Base-by-base conservation (phyloP, 2,797 vertebrate genomes). In the Mastacembelus armatus region DNA sequence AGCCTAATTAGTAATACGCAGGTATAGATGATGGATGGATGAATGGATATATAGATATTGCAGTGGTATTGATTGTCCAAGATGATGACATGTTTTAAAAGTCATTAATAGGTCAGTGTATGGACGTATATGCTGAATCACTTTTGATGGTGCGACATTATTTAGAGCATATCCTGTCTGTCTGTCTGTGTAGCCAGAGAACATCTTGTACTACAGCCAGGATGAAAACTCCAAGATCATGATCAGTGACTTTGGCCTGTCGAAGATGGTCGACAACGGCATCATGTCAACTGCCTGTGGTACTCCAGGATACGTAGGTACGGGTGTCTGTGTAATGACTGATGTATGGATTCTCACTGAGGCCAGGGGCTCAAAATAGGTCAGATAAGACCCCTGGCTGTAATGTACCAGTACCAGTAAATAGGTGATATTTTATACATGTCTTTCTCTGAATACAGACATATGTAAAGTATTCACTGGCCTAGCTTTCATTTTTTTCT, bases 211-310 rank as follows among this genome's bases (percentile, higher is more conserved):
- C 89, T 95, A 95, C 77, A 97, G 95, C 48, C 86, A 93, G 0
- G 97, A 98, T 0, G 95, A 99, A 76, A 91, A 96, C 83, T 96
- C 98, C 45, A 99, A 98, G 81, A 97, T 99, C 87, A 99, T 99
- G 97, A 96, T 99, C 88, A 99, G 97, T 0, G 98, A 99, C 69
- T 99, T 99, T 0, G 98, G 98, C 22, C 90, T 98, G 61, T 99
- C 98, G 0, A 99, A 99, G 85, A 97, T 98, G 94, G 94, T 96
- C 8, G 96, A 98, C 70, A 96, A 87, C 0, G 96, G 93, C 10
- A 92, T 98, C 89, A 99, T 99, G 98, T 97, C 97, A 26, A 99
- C 98, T 0, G 97, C 97, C 47, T 99, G 97, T 5, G 97, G 98
- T 18, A 99, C 98, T 1, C 97, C 97, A 0, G 98, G 98, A 87